Conservation (phyloP, 2,113 vertebrate genomes). For the Dicrurus megarhynchus region DNA sequence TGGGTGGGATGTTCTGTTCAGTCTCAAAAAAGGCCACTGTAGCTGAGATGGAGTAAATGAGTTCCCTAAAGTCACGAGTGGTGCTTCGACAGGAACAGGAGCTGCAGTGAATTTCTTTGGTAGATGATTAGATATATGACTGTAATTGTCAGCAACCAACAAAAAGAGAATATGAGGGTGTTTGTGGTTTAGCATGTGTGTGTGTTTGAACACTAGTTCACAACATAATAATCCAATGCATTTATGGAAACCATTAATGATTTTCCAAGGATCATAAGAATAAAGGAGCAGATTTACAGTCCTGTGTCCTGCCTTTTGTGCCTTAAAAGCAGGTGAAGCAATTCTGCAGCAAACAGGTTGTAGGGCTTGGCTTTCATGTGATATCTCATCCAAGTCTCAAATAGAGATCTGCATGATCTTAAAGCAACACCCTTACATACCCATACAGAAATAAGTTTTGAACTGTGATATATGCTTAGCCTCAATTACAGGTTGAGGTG, state of each 20-base stretch:
- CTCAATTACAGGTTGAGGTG: background rate
- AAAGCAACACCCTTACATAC: background rate
- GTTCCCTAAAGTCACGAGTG: background rate
- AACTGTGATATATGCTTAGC: background rate
- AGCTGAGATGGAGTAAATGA: background rate
- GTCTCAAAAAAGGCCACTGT: background rate
- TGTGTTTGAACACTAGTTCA: background rate
- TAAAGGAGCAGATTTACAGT: background rate
- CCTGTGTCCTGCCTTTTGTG: background rate
- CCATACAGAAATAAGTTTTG: background rate
- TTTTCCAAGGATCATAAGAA: background rate
- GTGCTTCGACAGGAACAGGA: background rate
- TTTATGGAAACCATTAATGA: background rate
- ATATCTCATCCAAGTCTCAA: background rate
- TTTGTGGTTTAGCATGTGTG: fast-evolving
- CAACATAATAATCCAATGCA: background rate
- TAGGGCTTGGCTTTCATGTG: background rate
- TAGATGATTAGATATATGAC: background rate
- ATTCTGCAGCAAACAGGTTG: background rate
- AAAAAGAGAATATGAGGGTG: background rate
- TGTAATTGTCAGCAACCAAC: background rate
- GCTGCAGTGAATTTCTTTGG: background rate
- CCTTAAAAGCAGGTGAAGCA: background rate
- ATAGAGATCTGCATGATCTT: background rate
- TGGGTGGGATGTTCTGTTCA: background rate